Evolutionary conservation across 2,888 invertebrate genomes (phyloP), one percentile per base, ranked within the genome.

Genomic region (Drosophila leonis): DNA sequence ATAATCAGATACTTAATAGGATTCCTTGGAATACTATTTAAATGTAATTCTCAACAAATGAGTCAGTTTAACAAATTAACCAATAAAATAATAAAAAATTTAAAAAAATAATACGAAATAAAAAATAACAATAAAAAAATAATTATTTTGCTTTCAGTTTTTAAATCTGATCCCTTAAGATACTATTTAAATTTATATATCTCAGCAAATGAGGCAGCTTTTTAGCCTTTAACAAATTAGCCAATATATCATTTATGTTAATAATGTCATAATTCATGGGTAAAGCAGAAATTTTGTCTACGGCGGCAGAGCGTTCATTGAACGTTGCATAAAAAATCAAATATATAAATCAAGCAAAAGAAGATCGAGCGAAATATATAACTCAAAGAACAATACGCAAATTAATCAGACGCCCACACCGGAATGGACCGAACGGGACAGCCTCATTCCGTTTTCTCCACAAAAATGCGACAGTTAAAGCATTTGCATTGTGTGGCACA

Each of bases 391-490:
- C 87, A 85, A 85, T 86, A 83, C 71, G 72, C 54, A 80, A 88
- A 85, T 85, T 85, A 85, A 85, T 85, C 84, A 85, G 72, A 54
- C 88, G 41, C 88, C 84, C 84, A 83, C 88, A 29, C 60, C n/a
- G n/a, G n/a, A n/a, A n/a, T n/a, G 27, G 44, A 15, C 24, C 7
- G 46, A 4, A 15, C 27, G 27, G 8, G 13, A 15, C 51, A 66
- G 41, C 46, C 48, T 69, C 77, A 72, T 75, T 64, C 51, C 72
- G 63, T 63, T 59, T 67, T 82, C 62, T 75, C 85, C 85, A 65
- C 85, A 86, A 86, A 80, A 80, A 86, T 86, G 85, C 82, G 85
- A 89, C 85, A 86, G 68, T 80, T 80, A 67, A 82, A 73, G 64
- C 72, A 72, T 88, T 79, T 70, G 78, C 88, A 65, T 55, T 48